Conservation (phyloP, 2,888 invertebrate species). For the Sesamia inferens region DNA sequence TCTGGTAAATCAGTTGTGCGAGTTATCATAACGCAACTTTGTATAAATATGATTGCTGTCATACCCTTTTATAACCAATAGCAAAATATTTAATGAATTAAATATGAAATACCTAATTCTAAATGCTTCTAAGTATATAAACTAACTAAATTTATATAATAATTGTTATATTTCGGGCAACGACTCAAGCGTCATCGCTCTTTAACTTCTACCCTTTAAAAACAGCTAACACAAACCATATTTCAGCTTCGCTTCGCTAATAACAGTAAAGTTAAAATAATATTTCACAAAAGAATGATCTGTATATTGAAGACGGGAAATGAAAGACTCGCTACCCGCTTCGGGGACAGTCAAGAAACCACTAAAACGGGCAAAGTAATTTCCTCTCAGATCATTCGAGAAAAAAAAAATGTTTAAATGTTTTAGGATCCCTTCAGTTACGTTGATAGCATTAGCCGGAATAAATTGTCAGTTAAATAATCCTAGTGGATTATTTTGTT, state of each 20-base stretch:
- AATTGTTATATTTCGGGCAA: not conserved
- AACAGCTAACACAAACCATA: conserved; percentile 26
- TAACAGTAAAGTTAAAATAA: conserved; percentile 52
- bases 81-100: no score
- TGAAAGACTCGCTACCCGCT: conserved; percentile 68
- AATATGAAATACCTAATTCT: no score
- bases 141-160: not conserved
- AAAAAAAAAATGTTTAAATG: conserved; percentile 63
- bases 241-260: conserved; percentile 33
- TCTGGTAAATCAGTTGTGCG: no score
- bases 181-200: not conserved
- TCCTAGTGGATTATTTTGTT: conserved; percentile 21
- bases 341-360: conserved; percentile 63
- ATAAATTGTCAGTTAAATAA: conserved; percentile 51
- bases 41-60: no score
- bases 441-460: conserved; percentile 21
- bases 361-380: conserved; percentile 73
- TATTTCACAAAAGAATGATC: conserved; percentile 67
- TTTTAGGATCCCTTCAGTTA: conserved; percentile 44
- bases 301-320: conserved; percentile 68
- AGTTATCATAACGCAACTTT: no score
- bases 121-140: no score
- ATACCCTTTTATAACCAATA: no score
- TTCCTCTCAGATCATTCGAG: conserved; percentile 70
- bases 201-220: conserved; percentile 41